phyloP scores from a whole-genome alignment of 92 coral and sea anemone species.

The Epizoanthus ramosus region DNA sequence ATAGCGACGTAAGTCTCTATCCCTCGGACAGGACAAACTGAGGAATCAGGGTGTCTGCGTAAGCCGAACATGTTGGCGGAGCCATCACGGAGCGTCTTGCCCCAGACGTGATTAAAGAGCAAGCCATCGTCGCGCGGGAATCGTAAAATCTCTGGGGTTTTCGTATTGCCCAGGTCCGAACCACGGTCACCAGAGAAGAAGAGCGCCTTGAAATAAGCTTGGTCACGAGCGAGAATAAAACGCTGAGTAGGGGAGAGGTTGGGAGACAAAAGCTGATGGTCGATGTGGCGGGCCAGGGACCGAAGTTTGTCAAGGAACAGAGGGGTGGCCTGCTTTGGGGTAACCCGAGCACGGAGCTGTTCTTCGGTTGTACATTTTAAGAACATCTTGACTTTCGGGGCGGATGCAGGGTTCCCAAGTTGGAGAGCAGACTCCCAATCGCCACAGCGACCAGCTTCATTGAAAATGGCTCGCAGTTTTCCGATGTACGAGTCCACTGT shows the following conservation, averaged over 20 bases:
- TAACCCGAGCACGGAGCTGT: conserved; percentile 55
- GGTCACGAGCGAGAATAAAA: conserved; percentile 57
- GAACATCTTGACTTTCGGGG: conserved; percentile 53
- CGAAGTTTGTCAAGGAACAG: conserved; percentile 55
- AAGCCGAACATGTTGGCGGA: conserved; percentile 62
- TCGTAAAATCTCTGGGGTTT: conserved; percentile 62
- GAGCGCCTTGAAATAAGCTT: conserved; percentile 65
- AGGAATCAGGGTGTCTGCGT: conserved; percentile 59
- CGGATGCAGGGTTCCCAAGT: conserved; percentile 64
- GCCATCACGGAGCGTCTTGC: conserved; percentile 68
- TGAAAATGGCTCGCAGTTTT: conserved; percentile 62
- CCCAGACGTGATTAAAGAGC: conserved; percentile 66
- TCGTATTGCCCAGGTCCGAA: conserved; percentile 47
- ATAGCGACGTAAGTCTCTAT: conserved; percentile 65
- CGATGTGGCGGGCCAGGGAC: conserved; percentile 42
- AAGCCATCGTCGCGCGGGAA: conserved; percentile 66
- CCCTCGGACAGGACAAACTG: conserved; percentile 55
- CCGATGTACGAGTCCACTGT: conserved; percentile 61
- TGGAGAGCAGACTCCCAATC: conserved; percentile 45
- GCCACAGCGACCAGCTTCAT: conserved; percentile 57
- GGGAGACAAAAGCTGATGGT: conserved; percentile 36
- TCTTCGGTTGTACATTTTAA: conserved; percentile 47
- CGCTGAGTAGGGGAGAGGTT: conserved; percentile 45
- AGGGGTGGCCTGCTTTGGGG: conserved; percentile 63
- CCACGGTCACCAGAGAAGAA: conserved; percentile 70